A percentile compares a stretch with the other conserved stretches of the same genome.
phyloP scores from a whole-genome alignment of 2,888 invertebrate genomes.

The Chloroclysta siterata region DNA sequence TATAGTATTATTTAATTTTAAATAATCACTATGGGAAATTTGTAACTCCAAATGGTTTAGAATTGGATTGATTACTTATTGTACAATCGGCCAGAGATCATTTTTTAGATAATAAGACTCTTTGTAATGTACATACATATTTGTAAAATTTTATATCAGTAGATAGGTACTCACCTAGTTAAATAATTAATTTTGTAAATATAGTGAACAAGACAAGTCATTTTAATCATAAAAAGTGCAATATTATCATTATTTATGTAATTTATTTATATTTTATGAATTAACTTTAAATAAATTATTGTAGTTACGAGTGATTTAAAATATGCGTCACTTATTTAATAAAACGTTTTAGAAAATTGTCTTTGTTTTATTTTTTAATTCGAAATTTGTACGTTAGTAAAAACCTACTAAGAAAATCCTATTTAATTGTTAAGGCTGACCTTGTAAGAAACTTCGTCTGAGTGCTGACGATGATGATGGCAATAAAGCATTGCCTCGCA shows the following conservation, averaged over 20 bases:
- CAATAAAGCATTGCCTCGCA: too few relatives aligned
- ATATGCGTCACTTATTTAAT: constrained; percentile 48
- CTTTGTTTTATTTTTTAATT: background rate
- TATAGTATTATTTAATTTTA: too few relatives aligned
- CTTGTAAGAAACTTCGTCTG: too few relatives aligned
- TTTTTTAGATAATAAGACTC: too few relatives aligned
- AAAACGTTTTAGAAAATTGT: constrained; percentile 49
- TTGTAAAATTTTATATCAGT: constrained; percentile 18
- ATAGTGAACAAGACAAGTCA: constrained; percentile 14
- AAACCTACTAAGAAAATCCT: too few relatives aligned
- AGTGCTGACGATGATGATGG: too few relatives aligned
- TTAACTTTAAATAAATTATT: constrained; percentile 50
- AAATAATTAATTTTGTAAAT: constrained; percentile 28
- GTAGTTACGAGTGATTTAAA: constrained; percentile 27
- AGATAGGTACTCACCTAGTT: background rate
- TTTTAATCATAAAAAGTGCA: constrained; percentile 59
- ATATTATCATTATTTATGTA: constrained; percentile 62
- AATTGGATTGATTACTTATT: too few relatives aligned
- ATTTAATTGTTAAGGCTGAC: too few relatives aligned
- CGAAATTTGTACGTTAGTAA: background rate
- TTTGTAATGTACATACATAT: background rate
- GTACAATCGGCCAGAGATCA: too few relatives aligned
- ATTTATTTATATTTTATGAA: constrained; percentile 70
- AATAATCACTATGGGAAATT: too few relatives aligned
- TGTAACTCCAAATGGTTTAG: too few relatives aligned